These are phyloP conservation scores for Odontesthes bonariensis DNA, from an alignment of 2,113 vertebrate species.

Conservation along the genomic window DNA sequence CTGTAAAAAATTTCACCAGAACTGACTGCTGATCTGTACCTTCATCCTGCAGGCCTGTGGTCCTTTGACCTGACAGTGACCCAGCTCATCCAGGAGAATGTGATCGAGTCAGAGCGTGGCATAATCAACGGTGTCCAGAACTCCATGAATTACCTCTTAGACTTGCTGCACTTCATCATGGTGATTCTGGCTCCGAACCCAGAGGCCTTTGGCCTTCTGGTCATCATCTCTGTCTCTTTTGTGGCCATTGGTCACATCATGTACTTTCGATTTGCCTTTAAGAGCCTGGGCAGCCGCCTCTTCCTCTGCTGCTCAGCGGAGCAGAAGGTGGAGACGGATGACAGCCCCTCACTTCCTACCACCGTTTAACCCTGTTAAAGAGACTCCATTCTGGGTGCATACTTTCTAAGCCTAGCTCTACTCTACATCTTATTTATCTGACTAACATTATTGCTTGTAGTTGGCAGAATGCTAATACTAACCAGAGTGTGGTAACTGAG, in stretches of 20 bases:
- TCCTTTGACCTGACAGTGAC: slow-evolving; percentile 98
- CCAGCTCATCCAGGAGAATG: slow-evolving; percentile 98
- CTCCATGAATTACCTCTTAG: slow-evolving; percentile 99
- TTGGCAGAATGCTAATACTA: slow-evolving; percentile 37
- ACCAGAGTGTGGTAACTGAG: slow-evolving; percentile 28
- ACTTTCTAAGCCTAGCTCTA: slow-evolving; percentile 25
- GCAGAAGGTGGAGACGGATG: slow-evolving; percentile 73
- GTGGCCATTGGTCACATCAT: slow-evolving; percentile 96
- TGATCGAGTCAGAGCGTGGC: slow-evolving; percentile 95
- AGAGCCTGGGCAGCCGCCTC: slow-evolving; percentile 87
- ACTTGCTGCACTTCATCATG: slow-evolving; percentile 99
- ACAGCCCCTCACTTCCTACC: slow-evolving; percentile 72
- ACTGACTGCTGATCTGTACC: slow-evolving; percentile 26
- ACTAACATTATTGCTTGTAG: slow-evolving; percentile 65
- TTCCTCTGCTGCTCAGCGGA: slow-evolving; percentile 88
- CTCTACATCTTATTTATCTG: slow-evolving; percentile 32
- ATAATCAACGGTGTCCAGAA: slow-evolving; percentile 98
- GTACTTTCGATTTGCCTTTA: slow-evolving; percentile 96
- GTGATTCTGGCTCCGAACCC: slow-evolving; percentile 97
- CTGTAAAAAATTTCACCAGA: slow-evolving; percentile 33
- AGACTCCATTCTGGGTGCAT: slow-evolving; percentile 63
- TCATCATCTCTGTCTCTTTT: slow-evolving; percentile 97
- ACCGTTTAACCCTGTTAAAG: slow-evolving; percentile 72
- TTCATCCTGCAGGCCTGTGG: slow-evolving; percentile 89
- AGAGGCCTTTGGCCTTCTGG: slow-evolving; percentile 95